Evolutionary conservation across 1,140 invertebrate species (phyloP).

Genomic region (Polypedilum pembai): DNA sequence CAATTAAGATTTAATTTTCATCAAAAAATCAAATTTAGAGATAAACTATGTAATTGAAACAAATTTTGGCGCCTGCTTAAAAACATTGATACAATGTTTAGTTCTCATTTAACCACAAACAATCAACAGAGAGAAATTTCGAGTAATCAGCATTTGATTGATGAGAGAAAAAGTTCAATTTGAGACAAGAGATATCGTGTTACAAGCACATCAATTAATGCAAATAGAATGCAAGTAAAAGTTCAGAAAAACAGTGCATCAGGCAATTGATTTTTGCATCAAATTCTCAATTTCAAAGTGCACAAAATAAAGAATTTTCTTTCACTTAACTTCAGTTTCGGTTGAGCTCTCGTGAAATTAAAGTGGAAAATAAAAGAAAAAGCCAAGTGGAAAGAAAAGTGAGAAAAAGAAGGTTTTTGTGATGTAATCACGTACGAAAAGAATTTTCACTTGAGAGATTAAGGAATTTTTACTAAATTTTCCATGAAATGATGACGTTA

Average conservation of each 20-base stretch:
- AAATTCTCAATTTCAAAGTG: background rate
- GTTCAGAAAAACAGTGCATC: background rate
- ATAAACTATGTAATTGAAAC: no score
- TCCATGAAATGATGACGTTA: background rate
- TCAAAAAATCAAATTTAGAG: no score
- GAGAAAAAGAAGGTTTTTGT: constrained; percentile 16
- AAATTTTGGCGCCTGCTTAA: no score
- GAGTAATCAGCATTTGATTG: no score
- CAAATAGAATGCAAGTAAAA: background rate
- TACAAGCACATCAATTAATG: no score
- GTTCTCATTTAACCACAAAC: no score
- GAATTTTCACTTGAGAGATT: background rate
- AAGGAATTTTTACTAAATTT: background rate
- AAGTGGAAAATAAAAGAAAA: constrained; percentile 22
- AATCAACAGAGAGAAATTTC: no score
- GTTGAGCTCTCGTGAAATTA: constrained; percentile 26
- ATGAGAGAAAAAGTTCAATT: no score
- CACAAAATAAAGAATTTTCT: background rate
- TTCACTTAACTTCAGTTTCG: constrained; percentile 1
- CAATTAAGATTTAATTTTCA: no score
- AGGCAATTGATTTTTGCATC: no score
- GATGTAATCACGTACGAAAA: constrained; percentile 16
- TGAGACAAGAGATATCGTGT: no score
- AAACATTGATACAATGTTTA: no score
- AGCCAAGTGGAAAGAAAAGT: background rate